These are phyloP conservation scores for Drosophila guanche DNA, from an alignment of 1,140 invertebrate species.

Conservation along the genomic window DNA sequence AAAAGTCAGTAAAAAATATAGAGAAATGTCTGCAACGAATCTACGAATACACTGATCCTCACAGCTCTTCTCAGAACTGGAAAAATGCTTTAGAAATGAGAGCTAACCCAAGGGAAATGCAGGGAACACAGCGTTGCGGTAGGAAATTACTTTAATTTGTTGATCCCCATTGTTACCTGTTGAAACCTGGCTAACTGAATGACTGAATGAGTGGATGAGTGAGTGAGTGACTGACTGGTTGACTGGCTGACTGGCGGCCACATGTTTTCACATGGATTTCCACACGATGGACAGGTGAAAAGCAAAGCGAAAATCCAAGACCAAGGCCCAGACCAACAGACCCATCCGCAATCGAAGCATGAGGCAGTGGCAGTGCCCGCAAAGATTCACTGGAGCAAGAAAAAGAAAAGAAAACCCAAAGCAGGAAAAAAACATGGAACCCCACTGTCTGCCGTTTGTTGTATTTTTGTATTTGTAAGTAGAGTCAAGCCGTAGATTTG, in stretches of 20 bases:
- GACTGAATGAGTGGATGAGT: conserved; percentile 57
- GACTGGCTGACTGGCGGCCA: conserved; percentile 69
- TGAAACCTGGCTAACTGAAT: conserved; percentile 75
- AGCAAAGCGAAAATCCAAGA: conserved; percentile 63
- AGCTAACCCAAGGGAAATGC: conserved; percentile 21
- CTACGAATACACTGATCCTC: conserved; percentile 3
- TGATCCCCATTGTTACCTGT: conserved; percentile 61
- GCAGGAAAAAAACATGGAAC: conserved; percentile 46
- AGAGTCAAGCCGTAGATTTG: conserved; percentile 70
- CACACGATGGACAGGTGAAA: conserved; percentile 79
- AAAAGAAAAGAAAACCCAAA: conserved; percentile 35
- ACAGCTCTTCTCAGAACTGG: too few species aligned
- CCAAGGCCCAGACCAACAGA: conserved; percentile 42
- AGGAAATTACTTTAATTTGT: conserved; percentile 81
- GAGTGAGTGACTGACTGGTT: conserved; percentile 44
- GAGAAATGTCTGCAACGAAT: conserved; percentile 14
- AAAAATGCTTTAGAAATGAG: conserved; percentile 21
- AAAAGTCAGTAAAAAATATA: conserved; percentile 24
- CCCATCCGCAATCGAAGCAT: conserved; percentile 28
- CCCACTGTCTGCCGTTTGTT: conserved; percentile 9
- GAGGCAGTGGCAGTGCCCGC: conserved; percentile 9
- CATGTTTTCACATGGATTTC: conserved; percentile 81
- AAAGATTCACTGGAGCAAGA: conserved; percentile 50
- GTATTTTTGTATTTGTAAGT: too few species aligned
- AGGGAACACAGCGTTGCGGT: conserved; percentile 66